phyloP scores from a whole-genome alignment of 2,113 vertebrate species.

The Myotis davidii region DNA sequence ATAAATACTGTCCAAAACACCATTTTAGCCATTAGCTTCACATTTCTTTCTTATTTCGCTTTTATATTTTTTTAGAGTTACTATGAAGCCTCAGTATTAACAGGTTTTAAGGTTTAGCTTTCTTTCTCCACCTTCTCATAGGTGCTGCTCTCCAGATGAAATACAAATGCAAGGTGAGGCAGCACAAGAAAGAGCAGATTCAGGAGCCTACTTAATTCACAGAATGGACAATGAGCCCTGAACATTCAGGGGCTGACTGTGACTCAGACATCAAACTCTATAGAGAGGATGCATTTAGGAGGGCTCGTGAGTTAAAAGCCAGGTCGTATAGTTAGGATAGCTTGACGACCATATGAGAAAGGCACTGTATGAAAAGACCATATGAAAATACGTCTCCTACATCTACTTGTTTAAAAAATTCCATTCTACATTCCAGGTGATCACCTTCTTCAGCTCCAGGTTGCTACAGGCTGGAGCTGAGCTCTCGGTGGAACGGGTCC shows the following conservation, averaged over 20 bases:
- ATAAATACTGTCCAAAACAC: slow-evolving; percentile 9
- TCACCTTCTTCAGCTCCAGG: slow-evolving; percentile 96
- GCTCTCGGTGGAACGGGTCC: slow-evolving; percentile 96
- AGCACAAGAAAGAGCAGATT: neutral
- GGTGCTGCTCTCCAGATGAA: neutral
- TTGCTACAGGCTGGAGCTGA: slow-evolving; percentile 95
- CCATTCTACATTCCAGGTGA: slow-evolving; percentile 89
- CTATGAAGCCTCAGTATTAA: neutral
- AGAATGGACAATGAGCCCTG: neutral
- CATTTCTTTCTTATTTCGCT: slow-evolving; percentile 5
- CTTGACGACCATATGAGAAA: neutral
- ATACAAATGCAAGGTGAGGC: neutral
- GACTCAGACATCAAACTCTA: neutral
- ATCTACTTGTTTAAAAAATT: slow-evolving; percentile 41
- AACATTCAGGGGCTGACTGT: neutral
- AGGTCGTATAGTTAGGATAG: neutral
- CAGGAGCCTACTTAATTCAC: neutral
- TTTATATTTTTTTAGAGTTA: neutral
- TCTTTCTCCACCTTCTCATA: neutral
- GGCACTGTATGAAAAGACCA: neutral
- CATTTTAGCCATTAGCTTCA: slow-evolving; percentile 41
- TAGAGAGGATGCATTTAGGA: neutral
- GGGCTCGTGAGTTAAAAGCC: neutral
- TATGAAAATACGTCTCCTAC: neutral
- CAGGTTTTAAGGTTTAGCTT: neutral